Evolutionary conservation across 2,888 invertebrate genomes (phyloP).

Genomic region (Watsonalla binaria): DNA sequence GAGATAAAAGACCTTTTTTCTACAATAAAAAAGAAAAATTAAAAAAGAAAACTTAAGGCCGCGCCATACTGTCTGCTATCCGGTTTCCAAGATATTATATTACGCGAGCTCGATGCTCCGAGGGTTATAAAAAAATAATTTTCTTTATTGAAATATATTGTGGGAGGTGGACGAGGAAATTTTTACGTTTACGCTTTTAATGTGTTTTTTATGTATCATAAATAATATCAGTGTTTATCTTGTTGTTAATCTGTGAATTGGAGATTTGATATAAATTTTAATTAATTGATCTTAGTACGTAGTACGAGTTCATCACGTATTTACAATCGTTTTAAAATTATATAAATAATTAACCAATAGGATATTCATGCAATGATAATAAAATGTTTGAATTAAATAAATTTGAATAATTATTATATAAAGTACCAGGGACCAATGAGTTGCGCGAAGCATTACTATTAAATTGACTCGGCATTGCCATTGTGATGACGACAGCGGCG

Average conservation of each 20-base stretch:
- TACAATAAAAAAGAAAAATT: constrained; percentile 48
- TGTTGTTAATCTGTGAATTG: background rate
- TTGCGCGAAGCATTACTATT: constrained; percentile 35
- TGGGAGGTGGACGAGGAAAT: constrained; percentile 24
- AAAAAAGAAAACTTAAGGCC: constrained; percentile 66
- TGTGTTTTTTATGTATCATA: constrained; percentile 3
- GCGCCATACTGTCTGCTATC: constrained; percentile 79
- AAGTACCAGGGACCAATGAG: constrained; percentile 46
- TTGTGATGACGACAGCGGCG: constrained; percentile 42
- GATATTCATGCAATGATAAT: too few relatives aligned
- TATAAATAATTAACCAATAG: too few relatives aligned
- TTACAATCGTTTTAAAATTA: background rate
- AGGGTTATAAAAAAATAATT: constrained; percentile 52
- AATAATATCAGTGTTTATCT: constrained; percentile 3
- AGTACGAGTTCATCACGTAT: background rate
- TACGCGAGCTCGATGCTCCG: constrained; percentile 60
- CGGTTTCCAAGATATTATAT: constrained; percentile 71
- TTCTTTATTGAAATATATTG: constrained; percentile 63
- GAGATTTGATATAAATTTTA: background rate
- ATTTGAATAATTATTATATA: constrained; percentile 8
- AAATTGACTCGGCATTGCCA: constrained; percentile 46
- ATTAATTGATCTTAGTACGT: background rate
- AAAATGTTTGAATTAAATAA: background rate
- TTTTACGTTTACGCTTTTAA: constrained; percentile 20
- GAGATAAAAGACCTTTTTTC: constrained; percentile 61